phyloP scores from a whole-genome alignment of 2,113 vertebrate species.

The Speoplatyrhinus poulsoni region DNA sequence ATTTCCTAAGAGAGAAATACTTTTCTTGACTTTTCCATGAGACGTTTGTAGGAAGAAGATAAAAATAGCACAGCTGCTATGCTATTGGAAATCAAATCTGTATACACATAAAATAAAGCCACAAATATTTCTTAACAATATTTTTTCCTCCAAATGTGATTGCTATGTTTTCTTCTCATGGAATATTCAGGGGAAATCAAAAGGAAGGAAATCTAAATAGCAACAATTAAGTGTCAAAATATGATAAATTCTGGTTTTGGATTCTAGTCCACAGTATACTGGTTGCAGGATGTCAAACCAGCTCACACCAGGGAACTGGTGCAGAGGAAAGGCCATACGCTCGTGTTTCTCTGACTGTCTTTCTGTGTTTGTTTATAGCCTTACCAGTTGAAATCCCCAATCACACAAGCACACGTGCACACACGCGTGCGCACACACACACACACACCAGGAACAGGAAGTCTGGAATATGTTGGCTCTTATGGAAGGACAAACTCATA shows the following conservation, averaged over 20 bases:
- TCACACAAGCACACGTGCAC: constrained; percentile 20
- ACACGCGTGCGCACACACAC: constrained; percentile 17
- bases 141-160: background rate
- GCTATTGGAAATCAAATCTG: no score
- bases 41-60: no score
- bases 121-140: background rate
- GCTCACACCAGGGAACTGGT: no score
- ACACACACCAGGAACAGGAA: constrained; percentile 46
- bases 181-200: background rate
- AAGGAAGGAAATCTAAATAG: background rate
- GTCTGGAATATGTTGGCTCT: constrained; percentile 75
- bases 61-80: no score
- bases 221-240: no score
- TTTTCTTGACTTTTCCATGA: constrained; percentile 18
- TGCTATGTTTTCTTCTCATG: background rate
- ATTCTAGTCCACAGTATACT: no score
- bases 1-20: constrained; percentile 37
- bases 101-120: no score
- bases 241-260: no score
- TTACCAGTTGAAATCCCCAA: constrained; percentile 48
- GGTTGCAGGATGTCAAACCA: no score
- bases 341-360: background rate
- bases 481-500: constrained; percentile 70
- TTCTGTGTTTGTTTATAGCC: constrained; percentile 62
- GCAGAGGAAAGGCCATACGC: constrained; percentile 5